Evolutionary conservation across 1,140 invertebrate genomes (phyloP).

Genomic region (Cryptotermes secundus): DNA sequence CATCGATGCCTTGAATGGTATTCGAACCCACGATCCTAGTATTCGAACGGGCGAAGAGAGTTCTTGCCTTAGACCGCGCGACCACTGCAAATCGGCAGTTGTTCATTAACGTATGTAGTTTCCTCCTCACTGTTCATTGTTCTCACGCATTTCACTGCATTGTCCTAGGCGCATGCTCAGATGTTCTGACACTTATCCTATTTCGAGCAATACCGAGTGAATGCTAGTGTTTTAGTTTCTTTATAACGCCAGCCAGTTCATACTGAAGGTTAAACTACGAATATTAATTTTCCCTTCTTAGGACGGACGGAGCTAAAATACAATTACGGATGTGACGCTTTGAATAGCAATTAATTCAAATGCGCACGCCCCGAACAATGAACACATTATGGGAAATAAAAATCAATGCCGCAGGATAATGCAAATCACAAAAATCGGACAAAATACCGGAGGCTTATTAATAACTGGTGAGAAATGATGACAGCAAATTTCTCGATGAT

Average conservation of each 20-base stretch:
- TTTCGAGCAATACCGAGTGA: not conserved
- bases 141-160: not conserved
- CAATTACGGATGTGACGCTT: not conserved
- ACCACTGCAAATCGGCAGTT: too few species aligned
- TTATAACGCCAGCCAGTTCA: not conserved
- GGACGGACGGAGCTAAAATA: not conserved
- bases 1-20: too few species aligned
- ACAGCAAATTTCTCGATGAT: not conserved
- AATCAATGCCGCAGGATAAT: not conserved
- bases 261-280: not conserved
- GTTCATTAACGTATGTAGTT: not conserved
- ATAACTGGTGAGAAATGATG: not conserved
- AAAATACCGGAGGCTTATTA: not conserved
- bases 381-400: not conserved
- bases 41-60: too few species aligned
- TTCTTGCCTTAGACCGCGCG: too few species aligned
- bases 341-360: not conserved
- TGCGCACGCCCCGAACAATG: not conserved
- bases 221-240: not conserved
- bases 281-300: not conserved
- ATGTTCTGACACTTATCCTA: not conserved
- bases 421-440: not conserved
- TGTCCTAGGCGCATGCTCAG: not conserved
- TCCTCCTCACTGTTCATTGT: not conserved
- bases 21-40: too few species aligned